These are phyloP conservation scores for Nothocercus nigrocapillus DNA, from an alignment of 2,113 vertebrate species.

Conservation along the genomic window DNA sequence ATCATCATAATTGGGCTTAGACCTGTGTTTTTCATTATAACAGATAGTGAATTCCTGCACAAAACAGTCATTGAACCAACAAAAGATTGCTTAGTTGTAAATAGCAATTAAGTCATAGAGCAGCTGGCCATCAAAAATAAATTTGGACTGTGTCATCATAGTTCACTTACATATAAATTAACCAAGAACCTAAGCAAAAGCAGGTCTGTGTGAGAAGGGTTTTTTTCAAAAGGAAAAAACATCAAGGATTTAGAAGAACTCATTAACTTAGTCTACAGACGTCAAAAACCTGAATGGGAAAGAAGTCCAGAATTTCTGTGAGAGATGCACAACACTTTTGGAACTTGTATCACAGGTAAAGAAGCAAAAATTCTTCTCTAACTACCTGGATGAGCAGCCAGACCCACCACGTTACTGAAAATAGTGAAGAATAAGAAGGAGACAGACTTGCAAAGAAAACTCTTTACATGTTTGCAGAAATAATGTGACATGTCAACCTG, in stretches of 20 bases:
- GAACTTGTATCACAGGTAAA: neutral
- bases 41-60: conserved; percentile 6
- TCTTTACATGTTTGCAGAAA: neutral
- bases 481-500: neutral
- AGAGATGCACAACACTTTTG: neutral
- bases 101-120: conserved; percentile 47
- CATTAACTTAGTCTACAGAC: accelerated
- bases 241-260: neutral
- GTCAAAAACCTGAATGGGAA: neutral
- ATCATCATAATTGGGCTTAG: neutral
- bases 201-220: neutral
- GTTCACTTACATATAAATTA: conserved; percentile 4
- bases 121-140: conserved; percentile 42
- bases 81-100: neutral
- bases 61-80: conserved; percentile 23
- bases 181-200: neutral
- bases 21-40: neutral
- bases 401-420: neutral
- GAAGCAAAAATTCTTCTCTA: neutral
- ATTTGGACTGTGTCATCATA: neutral
- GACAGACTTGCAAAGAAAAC: neutral
- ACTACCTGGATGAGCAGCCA: neutral
- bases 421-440: neutral
- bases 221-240: neutral
- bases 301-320: neutral